phyloP scores from a whole-genome alignment of 2,888 invertebrate genomes.

The Apodemia mormo region DNA sequence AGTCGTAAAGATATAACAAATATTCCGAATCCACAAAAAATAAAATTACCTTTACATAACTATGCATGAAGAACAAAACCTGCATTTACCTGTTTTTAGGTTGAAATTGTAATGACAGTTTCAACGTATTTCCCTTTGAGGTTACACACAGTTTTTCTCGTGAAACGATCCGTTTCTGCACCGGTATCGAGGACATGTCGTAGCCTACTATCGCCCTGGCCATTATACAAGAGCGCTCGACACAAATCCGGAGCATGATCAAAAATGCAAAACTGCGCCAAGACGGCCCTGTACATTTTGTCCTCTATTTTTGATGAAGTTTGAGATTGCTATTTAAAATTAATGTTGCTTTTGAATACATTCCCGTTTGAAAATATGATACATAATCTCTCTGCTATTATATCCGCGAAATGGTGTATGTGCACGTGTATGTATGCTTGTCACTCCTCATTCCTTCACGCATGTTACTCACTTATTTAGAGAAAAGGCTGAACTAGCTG shows the following conservation, averaged over 20 bases:
- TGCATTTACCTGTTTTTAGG: conserved; percentile 7
- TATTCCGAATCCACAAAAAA: neutral
- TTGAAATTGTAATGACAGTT: conserved; percentile 4
- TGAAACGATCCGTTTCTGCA: conserved; percentile 29
- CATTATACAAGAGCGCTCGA: conserved; percentile 32
- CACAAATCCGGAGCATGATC: conserved; percentile 35
- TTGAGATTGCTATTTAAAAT: conserved; percentile 10
- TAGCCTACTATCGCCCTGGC: conserved; percentile 32
- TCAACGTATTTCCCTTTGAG: conserved; percentile 27
- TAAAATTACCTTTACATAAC: neutral
- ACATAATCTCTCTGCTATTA: neutral
- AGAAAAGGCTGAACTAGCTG: too few species aligned
- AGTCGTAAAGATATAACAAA: too few species aligned
- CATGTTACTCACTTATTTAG: too few species aligned
- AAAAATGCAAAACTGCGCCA: conserved; percentile 35
- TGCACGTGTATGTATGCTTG: neutral
- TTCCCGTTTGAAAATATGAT: too few species aligned
- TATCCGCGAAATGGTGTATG: neutral
- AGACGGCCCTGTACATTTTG: conserved; percentile 13
- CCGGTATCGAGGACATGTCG: conserved; percentile 34
- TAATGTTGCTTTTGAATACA: neutral
- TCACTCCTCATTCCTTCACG: too few species aligned
- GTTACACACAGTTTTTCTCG: conserved; percentile 18
- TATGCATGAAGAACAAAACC: neutral
- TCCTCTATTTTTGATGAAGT: conserved; percentile 4